Evolutionary conservation across 2,888 invertebrate species (phyloP).

Genomic region (Caenorhabditis doughertyi): DNA sequence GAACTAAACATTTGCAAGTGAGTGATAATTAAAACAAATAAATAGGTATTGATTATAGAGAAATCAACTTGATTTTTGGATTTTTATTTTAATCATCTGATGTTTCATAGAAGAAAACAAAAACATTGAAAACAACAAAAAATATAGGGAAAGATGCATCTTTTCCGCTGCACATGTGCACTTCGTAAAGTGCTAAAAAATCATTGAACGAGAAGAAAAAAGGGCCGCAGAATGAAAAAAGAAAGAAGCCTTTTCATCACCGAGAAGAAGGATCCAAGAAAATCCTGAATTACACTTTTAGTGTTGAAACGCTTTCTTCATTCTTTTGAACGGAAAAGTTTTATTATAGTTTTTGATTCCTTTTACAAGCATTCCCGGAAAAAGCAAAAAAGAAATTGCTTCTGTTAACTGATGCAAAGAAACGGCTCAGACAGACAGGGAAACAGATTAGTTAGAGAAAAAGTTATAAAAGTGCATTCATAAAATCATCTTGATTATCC

Average conservation of each 20-base stretch:
- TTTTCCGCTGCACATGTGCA: constrained; percentile 39
- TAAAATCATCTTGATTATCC: constrained; percentile 39
- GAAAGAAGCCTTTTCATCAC: constrained; percentile 30
- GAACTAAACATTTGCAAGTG: background rate
- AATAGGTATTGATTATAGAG: background rate
- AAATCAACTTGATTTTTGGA: background rate
- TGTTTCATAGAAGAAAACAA: background rate
- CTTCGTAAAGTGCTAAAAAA: constrained; percentile 60
- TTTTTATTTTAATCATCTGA: background rate
- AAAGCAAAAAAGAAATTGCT: background rate
- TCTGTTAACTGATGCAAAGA: background rate
- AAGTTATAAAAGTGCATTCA: constrained; percentile 40
- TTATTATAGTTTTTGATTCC: background rate
- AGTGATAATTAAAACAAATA: constrained; percentile 20
- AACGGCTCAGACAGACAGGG: constrained; percentile 3
- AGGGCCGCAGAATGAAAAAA: background rate
- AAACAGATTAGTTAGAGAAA: constrained; percentile 17
- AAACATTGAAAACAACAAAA: background rate
- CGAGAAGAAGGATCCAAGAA: constrained; percentile 19
- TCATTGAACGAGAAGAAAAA: constrained; percentile 33
- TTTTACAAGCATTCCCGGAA: background rate
- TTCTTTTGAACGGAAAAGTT: background rate
- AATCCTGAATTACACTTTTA: constrained; percentile 44
- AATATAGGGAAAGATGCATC: constrained; percentile 11
- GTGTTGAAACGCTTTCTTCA: constrained; percentile 1